Evolutionary conservation across 2,888 invertebrate genomes (phyloP).

Genomic region (Ennomos quercinarius): DNA sequence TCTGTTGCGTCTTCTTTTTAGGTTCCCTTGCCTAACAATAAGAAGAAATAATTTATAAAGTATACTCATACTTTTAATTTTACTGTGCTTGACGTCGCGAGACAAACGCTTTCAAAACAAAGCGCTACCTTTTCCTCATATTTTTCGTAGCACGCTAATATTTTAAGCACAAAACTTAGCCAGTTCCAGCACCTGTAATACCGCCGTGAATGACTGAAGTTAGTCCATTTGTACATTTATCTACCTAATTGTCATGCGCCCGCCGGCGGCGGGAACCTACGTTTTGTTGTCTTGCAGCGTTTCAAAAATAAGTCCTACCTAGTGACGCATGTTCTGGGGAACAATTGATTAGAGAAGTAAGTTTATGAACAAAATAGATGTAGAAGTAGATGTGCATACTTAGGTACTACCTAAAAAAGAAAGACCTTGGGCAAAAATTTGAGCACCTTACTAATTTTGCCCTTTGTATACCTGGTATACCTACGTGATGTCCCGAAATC

Average conservation of each 20-base stretch:
- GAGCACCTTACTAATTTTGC: no score
- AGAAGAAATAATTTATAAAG: background rate
- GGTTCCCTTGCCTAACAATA: background rate
- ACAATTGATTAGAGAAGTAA: no score
- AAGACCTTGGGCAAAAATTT: no score
- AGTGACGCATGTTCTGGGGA: constrained; percentile 18
- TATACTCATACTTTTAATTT: background rate
- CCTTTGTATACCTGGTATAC: no score
- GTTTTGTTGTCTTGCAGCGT: constrained; percentile 40
- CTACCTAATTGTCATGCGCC: constrained; percentile 31
- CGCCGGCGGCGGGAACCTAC: no score
- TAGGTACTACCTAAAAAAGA: no score
- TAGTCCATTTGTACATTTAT: constrained; percentile 42
- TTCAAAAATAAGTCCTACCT: constrained; percentile 33
- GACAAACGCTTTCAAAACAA: constrained; percentile 2
- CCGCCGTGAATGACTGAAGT: constrained; percentile 41
- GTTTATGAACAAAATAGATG: no score
- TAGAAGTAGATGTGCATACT: no score
- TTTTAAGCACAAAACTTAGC: constrained; percentile 20
- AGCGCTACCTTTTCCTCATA: background rate
- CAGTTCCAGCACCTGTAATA: constrained; percentile 12
- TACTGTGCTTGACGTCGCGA: no score
- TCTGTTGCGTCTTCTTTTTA: no score
- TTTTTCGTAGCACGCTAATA: constrained; percentile 8
- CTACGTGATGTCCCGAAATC: no score